A percentile compares a stretch with the other conserved stretches of the same genome.
Conservation (phyloP, 1,140 invertebrate species). For the Halictus rubicundus region DNA sequence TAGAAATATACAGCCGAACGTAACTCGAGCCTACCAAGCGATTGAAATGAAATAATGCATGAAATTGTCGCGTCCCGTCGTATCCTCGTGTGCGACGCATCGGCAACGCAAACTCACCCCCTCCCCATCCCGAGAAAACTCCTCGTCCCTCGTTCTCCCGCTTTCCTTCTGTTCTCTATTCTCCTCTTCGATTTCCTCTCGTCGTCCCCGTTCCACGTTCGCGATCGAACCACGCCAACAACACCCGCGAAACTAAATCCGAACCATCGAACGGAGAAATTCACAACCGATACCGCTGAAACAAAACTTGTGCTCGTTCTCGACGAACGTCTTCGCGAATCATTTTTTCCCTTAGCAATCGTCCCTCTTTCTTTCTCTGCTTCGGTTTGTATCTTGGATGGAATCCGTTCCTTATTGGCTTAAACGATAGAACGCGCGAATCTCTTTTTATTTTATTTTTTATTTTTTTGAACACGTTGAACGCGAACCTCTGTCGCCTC, state of each 20-base stretch:
- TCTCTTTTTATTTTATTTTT: too few relatives aligned
- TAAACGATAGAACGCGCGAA: slow-evolving; percentile 65
- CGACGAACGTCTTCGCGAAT: slow-evolving; percentile 22
- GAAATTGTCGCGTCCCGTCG: slow-evolving; percentile 44
- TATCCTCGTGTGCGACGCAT: slow-evolving; percentile 2
- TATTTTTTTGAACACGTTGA: slow-evolving; percentile 58
- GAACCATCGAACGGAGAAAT: slow-evolving; percentile 35
- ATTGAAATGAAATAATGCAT: slow-evolving; percentile 69
- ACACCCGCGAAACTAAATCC: too few relatives aligned
- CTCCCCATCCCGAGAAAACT: too few relatives aligned
- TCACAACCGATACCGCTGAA: slow-evolving; percentile 17
- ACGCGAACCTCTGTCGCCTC: slow-evolving; percentile 42
- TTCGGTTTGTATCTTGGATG: slow-evolving; percentile 68
- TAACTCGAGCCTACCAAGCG: slow-evolving; percentile 43
- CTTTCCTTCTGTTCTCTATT: not conserved
- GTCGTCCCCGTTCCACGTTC: not conserved
- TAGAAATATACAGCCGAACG: slow-evolving; percentile 61
- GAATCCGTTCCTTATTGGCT: slow-evolving; percentile 73
- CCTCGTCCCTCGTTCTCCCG: not conserved
- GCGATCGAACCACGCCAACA: not conserved
- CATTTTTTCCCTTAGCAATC: not conserved
- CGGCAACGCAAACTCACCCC: slow-evolving; percentile 21
- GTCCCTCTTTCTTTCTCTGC: too few relatives aligned
- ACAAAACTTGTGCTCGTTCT: slow-evolving; percentile 29
- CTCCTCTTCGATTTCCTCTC: not conserved